Conservation (phyloP, 2,888 invertebrate species). For the Pollenia amentaria region DNA sequence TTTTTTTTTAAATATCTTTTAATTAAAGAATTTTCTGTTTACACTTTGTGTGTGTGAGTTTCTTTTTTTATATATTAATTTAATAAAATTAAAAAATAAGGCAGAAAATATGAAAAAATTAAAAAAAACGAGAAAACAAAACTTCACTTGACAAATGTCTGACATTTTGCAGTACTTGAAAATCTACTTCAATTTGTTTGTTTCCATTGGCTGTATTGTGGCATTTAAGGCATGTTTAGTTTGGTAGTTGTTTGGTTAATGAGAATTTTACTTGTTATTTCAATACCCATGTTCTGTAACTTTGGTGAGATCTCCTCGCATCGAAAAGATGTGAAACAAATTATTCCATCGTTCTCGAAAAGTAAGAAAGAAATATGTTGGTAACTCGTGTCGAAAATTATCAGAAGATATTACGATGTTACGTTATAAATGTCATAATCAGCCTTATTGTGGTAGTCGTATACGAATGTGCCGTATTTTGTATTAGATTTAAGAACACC, state of each 20-base stretch:
- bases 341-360: too few species aligned
- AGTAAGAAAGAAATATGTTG: too few species aligned
- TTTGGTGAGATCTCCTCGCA: too few species aligned
- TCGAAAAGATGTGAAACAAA: too few species aligned
- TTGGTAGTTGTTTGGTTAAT: not conserved
- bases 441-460: too few species aligned
- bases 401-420: too few species aligned
- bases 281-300: too few species aligned
- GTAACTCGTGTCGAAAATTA: too few species aligned
- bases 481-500: too few species aligned
- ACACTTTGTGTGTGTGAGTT: slow-evolving; percentile 25
- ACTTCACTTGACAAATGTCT: slow-evolving; percentile 73
- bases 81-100: slow-evolving; percentile 50
- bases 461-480: too few species aligned
- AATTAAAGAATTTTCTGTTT: slow-evolving; percentile 31
- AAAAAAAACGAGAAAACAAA: slow-evolving; percentile 39
- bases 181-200: slow-evolving; percentile 66
- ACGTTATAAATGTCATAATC: too few species aligned
- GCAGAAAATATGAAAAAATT: slow-evolving; percentile 35
- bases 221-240: slow-evolving; percentile 32
- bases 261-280: too few species aligned
- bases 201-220: slow-evolving; percentile 27
- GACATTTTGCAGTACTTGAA: slow-evolving; percentile 70
- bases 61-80: slow-evolving; percentile 44
- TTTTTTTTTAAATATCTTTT: slow-evolving; percentile 61